Evolutionary conservation across 1,140 invertebrate genomes (phyloP), one percentile per base, ranked within the genome.

Genomic region (Plectus sambesii): DNA sequence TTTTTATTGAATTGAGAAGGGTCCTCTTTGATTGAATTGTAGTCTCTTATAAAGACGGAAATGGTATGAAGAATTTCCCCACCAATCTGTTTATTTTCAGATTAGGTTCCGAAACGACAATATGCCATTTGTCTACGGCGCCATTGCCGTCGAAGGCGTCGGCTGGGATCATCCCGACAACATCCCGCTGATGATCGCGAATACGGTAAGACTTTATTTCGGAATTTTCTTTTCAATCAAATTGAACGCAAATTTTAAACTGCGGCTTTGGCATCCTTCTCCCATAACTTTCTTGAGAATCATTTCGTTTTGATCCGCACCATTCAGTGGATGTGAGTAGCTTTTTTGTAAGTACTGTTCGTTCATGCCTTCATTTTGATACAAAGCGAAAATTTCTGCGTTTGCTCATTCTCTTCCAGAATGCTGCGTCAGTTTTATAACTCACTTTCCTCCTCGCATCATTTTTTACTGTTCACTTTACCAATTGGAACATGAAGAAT

Each of bases 181-280:
- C 67, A 86, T 99, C 65, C 86, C 92, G 19, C 74, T 99, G 17
- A 96, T 97, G 89, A 84, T 98, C 20, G 92, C 90, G 5, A 94
- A 88, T 63, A 97, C 90, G 2, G 73, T 93, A 27, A 80, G 88
- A 66, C 85, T 47, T 48, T 82, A 5, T 87, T 84, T 84, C 84
- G 86, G 66, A 77, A 45, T 48, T 37, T 53, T 56, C 12, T 41
- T 51, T 51, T 56, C 51, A 25, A 44, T 3, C 12, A 47, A 46
- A 43, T 24, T 40, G 19, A 49, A 47, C 26, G 22, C 1, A 25
- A 55, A 45, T 33, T n/a, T n/a, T 33, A 33, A n/a, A 12, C n/a
- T 33, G n/a, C 30, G n/a, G n/a, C 12, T n/a, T 33, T n/a, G 30
- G n/a, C 30, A 33, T n/a, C 12, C 12, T 33, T n/a, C 12, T 33